phyloP scores from a whole-genome alignment of 2,888 invertebrate species.

The Volucella inflata region DNA sequence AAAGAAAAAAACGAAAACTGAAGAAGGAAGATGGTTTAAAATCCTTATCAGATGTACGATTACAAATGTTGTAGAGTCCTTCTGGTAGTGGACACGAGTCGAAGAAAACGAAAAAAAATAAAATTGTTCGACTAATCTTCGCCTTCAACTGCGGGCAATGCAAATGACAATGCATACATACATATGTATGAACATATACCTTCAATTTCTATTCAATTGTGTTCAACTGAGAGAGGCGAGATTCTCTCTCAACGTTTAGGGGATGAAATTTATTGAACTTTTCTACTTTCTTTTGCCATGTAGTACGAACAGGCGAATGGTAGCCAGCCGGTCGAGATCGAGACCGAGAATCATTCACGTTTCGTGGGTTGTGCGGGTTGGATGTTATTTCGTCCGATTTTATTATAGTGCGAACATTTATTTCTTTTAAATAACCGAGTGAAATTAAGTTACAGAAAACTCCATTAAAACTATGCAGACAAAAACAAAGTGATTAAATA shows the following conservation, averaged over 20 bases:
- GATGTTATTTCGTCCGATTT: constrained; percentile 30
- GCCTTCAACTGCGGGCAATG: constrained; percentile 38
- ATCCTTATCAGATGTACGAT: constrained; percentile 64
- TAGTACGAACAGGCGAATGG: constrained; percentile 52
- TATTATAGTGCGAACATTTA: not conserved
- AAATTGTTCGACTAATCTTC: constrained; percentile 35
- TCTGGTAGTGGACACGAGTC: constrained; percentile 64
- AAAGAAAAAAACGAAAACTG: constrained; percentile 50
- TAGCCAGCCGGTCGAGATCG: constrained; percentile 36
- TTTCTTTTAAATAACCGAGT: not conserved
- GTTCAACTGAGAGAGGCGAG: constrained; percentile 33
- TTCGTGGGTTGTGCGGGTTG: constrained; percentile 54
- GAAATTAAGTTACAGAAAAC: constrained; percentile 8
- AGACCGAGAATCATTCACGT: constrained; percentile 57
- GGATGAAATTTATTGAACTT: constrained; percentile 40
- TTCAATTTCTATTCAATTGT: constrained; percentile 37
- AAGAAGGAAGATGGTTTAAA: constrained; percentile 66
- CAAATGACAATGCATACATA: not conserved
- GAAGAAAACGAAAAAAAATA: constrained; percentile 29
- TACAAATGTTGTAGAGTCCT: constrained; percentile 19
- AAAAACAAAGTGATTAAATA: constrained; percentile 1
- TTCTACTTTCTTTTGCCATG: not conserved
- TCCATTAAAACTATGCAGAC: not conserved
- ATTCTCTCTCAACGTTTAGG: constrained; percentile 18
- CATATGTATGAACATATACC: not conserved